Evolutionary conservation across 2,797 vertebrate species (phyloP).

Genomic region (Ambastaia sidthimunki): DNA sequence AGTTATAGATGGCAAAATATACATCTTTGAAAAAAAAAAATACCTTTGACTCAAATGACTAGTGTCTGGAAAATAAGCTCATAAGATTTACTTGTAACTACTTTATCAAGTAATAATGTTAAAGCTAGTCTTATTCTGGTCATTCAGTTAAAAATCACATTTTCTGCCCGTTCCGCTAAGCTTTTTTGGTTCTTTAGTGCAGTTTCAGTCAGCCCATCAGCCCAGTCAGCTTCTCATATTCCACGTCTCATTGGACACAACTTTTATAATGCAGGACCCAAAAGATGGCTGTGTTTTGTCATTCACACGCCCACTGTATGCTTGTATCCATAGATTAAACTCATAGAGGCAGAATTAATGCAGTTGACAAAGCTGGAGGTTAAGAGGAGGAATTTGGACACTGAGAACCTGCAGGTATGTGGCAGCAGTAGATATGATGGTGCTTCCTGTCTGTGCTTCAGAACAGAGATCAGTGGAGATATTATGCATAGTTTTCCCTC

Average conservation of each 20-base stretch:
- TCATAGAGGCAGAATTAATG: slow-evolving; percentile 97
- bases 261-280: slow-evolving; percentile 12
- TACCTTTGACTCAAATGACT: neutral
- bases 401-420: slow-evolving; percentile 95
- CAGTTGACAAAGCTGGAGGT: slow-evolving; percentile 98
- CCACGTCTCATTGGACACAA: slow-evolving; percentile 28
- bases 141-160: neutral
- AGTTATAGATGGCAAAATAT: neutral
- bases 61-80: neutral
- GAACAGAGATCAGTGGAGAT: slow-evolving; percentile 17
- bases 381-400: slow-evolving; percentile 92
- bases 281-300: slow-evolving; percentile 37
- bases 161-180: neutral
- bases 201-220: slow-evolving; percentile 18
- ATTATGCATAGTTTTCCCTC: neutral
- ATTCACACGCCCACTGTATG: slow-evolving; percentile 68
- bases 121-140: neutral
- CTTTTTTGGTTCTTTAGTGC: slow-evolving; percentile 8
- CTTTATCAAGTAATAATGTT: neutral
- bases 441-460: slow-evolving; percentile 20
- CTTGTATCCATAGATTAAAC: slow-evolving; percentile 93
- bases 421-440: slow-evolving; percentile 22
- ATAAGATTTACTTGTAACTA: neutral
- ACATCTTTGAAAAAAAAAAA: neutral
- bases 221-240: slow-evolving; percentile 32